Evolutionary conservation across 2,888 invertebrate genomes (phyloP).

Genomic region (Brachypalpus laphriformis): DNA sequence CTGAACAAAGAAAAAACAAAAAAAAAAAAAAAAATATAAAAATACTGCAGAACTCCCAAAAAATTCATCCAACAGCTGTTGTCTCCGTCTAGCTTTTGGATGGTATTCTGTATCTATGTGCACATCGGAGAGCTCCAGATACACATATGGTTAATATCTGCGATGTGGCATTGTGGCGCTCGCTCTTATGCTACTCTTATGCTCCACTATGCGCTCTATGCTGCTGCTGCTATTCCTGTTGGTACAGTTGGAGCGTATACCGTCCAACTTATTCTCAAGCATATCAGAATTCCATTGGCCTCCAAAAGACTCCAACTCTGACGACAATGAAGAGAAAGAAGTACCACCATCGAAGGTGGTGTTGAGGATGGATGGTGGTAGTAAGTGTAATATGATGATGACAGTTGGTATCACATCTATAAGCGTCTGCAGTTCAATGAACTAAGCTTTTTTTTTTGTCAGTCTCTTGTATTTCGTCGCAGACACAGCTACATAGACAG

Average conservation of each 20-base stretch:
- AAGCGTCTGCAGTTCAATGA: conserved; percentile 68
- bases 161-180: conserved; percentile 32
- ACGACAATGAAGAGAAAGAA: conserved; percentile 64
- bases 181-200: conserved; percentile 49
- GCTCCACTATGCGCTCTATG: conserved; percentile 59
- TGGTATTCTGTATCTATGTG: conserved; percentile 59
- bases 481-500: conserved; percentile 50
- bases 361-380: conserved; percentile 66
- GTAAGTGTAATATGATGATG: conserved; percentile 74
- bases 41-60: conserved; percentile 70
- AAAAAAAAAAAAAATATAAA: conserved; percentile 16
- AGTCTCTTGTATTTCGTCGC: conserved; percentile 41
- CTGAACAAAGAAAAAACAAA: conserved; percentile 27
- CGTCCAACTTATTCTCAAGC: conserved; percentile 46
- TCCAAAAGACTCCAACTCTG: conserved; percentile 42
- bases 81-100: conserved; percentile 67
- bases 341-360: conserved; percentile 65
- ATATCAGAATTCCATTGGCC: conserved; percentile 67
- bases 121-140: conserved; percentile 44
- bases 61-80: conserved; percentile 63
- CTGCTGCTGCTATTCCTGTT: conserved; percentile 13
- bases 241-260: conserved; percentile 22
- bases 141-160: conserved; percentile 48
- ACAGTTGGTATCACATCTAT: conserved; percentile 73
- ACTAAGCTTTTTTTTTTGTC: conserved; percentile 69